Base-by-base conservation (phyloP, 2,888 invertebrate genomes). In the Coelinius sp. region DNA sequence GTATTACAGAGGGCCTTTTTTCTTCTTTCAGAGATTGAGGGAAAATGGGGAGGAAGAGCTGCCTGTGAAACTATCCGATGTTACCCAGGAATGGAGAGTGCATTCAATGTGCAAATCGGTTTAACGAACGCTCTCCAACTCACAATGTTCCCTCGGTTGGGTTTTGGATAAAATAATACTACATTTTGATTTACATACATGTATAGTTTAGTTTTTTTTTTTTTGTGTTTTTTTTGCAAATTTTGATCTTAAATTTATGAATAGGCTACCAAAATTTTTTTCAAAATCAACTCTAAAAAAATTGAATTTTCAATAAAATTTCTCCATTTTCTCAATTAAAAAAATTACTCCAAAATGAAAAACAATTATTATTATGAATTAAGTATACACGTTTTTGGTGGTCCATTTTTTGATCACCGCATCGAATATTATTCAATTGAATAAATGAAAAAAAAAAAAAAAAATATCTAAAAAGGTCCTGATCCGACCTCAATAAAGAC, bases 61-160 rank as follows among this genome's bases (percentile, higher is more conserved):
- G 73, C 79, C 75, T 82, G 81, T 81, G 80, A 82, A 82, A 82
- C 75, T 79, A 79, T 79, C 78, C 79, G 80, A 80, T 80, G 80
- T 78, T 67, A 53, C 68, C 74, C 74, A 71, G 66, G 59, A 73
- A 64, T 73, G 44, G 24, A 63, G 53, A 71, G 72, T 74, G 77
- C 70, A 75, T 71, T 71, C 63, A 59, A 78, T 80, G 81, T 82
- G 85, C 82, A 85, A 85, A 85, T 85, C 85, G 84, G 84, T 85
- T 85, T 84, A 85, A 80, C 82, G 77, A 79, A 41, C 71, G 49
- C 63, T 35, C 17, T 17, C 62, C n/a, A 63, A 41, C 31, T 56
- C 53, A 24, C 14, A 25, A 53, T 24, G 7, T 25, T 35, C 20
- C 25, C 6, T 14, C 27, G 17, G 35, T 27, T 59, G 17, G 35